Percentiles rank a stretch among this genome's conserved stretches.
Evolutionary conservation across 2,113 vertebrate genomes (phyloP).

Genomic region (Capra hircus): DNA sequence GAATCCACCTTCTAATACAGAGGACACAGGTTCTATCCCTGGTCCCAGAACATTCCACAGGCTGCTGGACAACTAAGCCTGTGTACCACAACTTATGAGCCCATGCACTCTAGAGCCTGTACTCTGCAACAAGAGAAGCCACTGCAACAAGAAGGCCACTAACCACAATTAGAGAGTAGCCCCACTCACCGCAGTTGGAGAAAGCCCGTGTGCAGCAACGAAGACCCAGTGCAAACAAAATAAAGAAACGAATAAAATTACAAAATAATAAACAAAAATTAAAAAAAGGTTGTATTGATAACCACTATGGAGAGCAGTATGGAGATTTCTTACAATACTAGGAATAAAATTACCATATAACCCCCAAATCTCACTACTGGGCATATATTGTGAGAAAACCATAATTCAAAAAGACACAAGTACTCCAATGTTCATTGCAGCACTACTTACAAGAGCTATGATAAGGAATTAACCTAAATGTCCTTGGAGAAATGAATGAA

Average conservation of each 20-base stretch:
- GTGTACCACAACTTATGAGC: neutral
- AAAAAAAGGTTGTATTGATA: neutral
- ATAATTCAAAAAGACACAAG: neutral
- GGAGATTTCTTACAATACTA: neutral
- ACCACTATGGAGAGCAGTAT: neutral
- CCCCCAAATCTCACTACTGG: neutral
- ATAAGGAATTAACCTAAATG: neutral
- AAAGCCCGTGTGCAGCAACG: neutral
- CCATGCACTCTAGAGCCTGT: neutral
- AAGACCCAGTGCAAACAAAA: neutral
- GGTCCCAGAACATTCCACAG: neutral
- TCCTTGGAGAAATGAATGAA: neutral
- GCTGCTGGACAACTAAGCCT: neutral
- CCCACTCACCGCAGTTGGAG: rapidly evolving
- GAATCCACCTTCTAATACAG: neutral
- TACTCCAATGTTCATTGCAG: neutral
- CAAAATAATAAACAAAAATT: neutral
- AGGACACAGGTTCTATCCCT: neutral
- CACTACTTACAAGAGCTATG: neutral
- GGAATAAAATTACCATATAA: neutral
- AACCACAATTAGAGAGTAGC: neutral
- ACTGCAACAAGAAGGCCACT: neutral
- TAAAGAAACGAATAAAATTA: neutral
- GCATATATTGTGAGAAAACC: neutral
- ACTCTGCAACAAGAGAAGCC: neutral